These are phyloP conservation scores for Lates japonicus DNA, from an alignment of 2,797 vertebrate species.

Conservation along the genomic window DNA sequence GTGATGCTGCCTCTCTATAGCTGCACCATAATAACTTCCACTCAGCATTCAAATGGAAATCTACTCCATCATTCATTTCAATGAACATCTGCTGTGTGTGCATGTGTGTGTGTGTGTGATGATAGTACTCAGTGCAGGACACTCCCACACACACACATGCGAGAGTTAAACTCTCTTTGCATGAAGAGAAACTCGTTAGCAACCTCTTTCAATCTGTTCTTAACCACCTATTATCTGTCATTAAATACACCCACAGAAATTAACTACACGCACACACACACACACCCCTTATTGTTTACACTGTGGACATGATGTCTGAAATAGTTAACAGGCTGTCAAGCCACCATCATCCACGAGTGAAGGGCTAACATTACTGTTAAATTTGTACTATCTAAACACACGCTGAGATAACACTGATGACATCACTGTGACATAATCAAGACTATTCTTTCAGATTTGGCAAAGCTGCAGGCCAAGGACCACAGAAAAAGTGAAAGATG, in stretches of 20 bases:
- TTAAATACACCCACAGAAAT: conserved; percentile 35
- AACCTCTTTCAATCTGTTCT: conserved; percentile 62
- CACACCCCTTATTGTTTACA: conserved; percentile 31
- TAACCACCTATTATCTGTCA: conserved; percentile 64
- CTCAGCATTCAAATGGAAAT: conserved; percentile 79
- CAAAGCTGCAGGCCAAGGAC: too few relatives aligned
- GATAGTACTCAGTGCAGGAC: conserved; percentile 48
- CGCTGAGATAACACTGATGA: background rate
- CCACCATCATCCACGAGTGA: conserved; percentile 30
- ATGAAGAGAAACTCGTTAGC: conserved; percentile 54
- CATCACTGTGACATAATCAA: background rate
- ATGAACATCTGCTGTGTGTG: conserved; percentile 72
- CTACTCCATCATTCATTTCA: conserved; percentile 71
- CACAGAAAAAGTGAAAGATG: background rate
- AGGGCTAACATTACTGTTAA: conserved; percentile 14
- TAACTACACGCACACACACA: conserved; percentile 20
- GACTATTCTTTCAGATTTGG: background rate
- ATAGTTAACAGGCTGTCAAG: conserved; percentile 34
- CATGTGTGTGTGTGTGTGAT: conserved; percentile 23
- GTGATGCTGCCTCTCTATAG: conserved; percentile 34
- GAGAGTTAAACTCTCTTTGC: conserved; percentile 35
- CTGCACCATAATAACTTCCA: conserved; percentile 68
- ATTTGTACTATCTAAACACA: too few relatives aligned
- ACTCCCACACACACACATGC: conserved; percentile 18
- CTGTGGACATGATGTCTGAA: conserved; percentile 16